Evolutionary conservation across 2,113 vertebrate species (phyloP), one percentile per base, ranked within the genome.

Genomic region (Scalopus aquaticus): DNA sequence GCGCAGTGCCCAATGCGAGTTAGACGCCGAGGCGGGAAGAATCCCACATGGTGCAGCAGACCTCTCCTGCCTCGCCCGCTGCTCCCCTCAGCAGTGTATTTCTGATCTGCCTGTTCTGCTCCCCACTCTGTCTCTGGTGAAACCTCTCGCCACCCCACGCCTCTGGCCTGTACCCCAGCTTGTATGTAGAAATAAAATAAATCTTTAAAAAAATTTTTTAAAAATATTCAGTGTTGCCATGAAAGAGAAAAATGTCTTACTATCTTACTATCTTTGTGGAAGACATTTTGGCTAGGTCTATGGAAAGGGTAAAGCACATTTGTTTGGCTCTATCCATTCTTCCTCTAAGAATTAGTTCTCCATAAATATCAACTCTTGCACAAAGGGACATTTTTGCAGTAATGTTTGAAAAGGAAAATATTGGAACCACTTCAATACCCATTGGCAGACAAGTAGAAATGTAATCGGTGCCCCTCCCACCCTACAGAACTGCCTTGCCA

Each of bases 331-430:
- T n/a, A n/a, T 73, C 73, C 64, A 58, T 93, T 93, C 22, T 92
- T 95, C 85, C 96, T 97, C 95, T 95, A 98, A 96, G 78, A 97
- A 96, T 73, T 72, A 88, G 69, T 95, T 97, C 85, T 96, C 88
- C 79, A 89, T 82, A 93, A 93, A 96, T 91, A 91, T 64, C 82
- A 62, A 93, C 64, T 73, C 20, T 13, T 62, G 9, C 73, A 56
- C 74, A 95, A 37, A 78, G 51, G 82, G 67, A 22, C n/a, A 74
- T 87, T 69, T 89, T 79, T 83, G 35, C 39, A 85, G 24, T 73
- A 78, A 83, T 72, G 10, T 95, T 78, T 82, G 49, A 89, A 94
- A n/a, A 82, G 42, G 58, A 93, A 93, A 94, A 93, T 90, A 58
- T 76, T 76, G 58, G 70, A 93, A 89, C 30, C 44, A 78, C 93